Conservation (phyloP, 1,140 invertebrate species). For the Drosophila ogumai region DNA sequence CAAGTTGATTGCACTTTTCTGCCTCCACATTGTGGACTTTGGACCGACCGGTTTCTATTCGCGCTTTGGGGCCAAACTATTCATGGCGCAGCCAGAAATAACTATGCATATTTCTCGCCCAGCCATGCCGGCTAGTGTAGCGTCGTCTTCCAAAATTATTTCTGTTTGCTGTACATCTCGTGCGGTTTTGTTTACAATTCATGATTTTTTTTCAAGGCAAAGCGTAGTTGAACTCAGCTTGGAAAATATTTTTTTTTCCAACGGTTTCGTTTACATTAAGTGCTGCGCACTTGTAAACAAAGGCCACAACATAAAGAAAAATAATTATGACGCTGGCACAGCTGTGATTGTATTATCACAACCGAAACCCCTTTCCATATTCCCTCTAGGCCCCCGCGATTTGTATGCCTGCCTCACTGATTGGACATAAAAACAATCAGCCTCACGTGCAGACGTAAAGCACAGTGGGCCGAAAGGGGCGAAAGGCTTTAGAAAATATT, state of each 20-base stretch:
- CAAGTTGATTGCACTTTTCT: conserved; percentile 75
- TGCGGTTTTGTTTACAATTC: conserved; percentile 20
- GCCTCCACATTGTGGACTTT: conserved; percentile 65
- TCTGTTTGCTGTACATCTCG: conserved; percentile 11
- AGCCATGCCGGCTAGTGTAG: conserved; percentile 8
- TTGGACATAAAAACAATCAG: conserved; percentile 15
- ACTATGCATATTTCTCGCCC: conserved; percentile 6
- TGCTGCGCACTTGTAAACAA: conserved; percentile 25
- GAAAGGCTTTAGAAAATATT: neutral
- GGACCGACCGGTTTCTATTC: conserved; percentile 41
- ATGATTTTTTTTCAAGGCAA: conserved; percentile 59
- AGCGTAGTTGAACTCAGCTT: conserved; percentile 53
- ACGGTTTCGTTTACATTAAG: conserved; percentile 42
- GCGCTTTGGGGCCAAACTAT: conserved; percentile 57
- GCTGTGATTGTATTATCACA: conserved; percentile 46
- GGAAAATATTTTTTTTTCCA: conserved; percentile 29
- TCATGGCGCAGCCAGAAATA: conserved; percentile 51
- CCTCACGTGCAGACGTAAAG: conserved; percentile 37
- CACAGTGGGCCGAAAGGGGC: conserved; percentile 17
- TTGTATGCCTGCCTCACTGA: neutral
- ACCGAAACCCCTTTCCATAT: neutral
- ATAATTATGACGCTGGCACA: conserved; percentile 24
- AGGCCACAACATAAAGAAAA: neutral
- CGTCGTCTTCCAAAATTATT: conserved; percentile 20
- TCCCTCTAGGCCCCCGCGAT: neutral